These are phyloP conservation scores for Lucilia sericata DNA, from an alignment of 1,140 invertebrate genomes.

Conservation along the genomic window DNA sequence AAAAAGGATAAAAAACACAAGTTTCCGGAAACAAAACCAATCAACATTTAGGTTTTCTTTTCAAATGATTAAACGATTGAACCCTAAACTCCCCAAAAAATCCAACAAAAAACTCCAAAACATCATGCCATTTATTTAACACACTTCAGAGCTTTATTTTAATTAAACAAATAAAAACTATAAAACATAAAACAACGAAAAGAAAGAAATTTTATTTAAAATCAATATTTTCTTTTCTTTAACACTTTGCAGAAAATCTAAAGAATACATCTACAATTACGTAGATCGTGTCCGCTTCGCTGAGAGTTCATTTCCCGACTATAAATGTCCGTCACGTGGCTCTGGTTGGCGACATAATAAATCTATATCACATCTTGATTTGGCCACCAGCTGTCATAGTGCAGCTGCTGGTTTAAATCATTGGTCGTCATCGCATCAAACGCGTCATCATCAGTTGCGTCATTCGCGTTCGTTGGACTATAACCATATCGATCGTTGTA, in stretches of 20 bases:
- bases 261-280: conserved; percentile 64
- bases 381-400: conserved; percentile 66
- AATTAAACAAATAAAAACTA: background rate
- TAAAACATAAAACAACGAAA: no score
- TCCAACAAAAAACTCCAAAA: background rate
- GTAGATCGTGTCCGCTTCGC: conserved; percentile 62
- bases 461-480: conserved; percentile 65
- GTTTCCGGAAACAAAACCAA: background rate
- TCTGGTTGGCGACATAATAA: conserved; percentile 67
- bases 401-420: conserved; percentile 65
- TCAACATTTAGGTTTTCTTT: background rate
- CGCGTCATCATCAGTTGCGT: conserved; percentile 59
- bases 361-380: conserved; percentile 66
- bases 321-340: conserved; percentile 58
- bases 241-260: conserved; percentile 45
- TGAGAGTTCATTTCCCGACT: conserved; percentile 52
- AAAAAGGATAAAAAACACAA: background rate
- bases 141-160: background rate
- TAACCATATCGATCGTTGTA: conserved; percentile 51
- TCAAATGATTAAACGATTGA: background rate
- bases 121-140: background rate
- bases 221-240: background rate
- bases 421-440: conserved; percentile 54
- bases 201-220: no score
- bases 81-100: no score